Evolutionary conservation across 1,140 invertebrate genomes (phyloP).

Genomic region (Drosophila rufa): DNA sequence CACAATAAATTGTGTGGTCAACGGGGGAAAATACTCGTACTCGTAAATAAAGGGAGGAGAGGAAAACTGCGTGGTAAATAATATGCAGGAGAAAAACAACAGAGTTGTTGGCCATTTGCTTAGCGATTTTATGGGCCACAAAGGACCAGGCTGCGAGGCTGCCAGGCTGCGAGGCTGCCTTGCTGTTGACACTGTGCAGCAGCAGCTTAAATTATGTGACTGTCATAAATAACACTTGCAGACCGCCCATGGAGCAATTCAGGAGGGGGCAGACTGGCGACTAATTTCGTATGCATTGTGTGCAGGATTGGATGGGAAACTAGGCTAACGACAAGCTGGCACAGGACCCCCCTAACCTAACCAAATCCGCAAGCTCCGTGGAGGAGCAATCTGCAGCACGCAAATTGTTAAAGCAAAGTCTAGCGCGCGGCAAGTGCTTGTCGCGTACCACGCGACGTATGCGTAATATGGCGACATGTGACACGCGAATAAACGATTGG

Average conservation of each 20-base stretch:
- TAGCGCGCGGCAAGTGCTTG: constrained; percentile 31
- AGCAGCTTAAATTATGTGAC: constrained; percentile 63
- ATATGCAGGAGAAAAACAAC: constrained; percentile 20
- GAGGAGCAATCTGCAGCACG: constrained; percentile 56
- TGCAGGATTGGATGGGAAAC: constrained; percentile 40
- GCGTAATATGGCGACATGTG: constrained; percentile 49
- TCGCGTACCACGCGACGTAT: constrained; percentile 55
- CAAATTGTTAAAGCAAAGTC: constrained; percentile 55
- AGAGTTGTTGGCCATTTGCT: constrained; percentile 38
- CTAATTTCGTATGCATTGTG: constrained; percentile 66
- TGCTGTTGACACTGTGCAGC: constrained; percentile 57
- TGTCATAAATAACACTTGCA: constrained; percentile 72
- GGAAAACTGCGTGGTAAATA: constrained; percentile 20
- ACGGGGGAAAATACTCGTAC: not conserved
- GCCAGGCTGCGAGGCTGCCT: constrained; percentile 14
- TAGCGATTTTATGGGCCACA: constrained; percentile 59
- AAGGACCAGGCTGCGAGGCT: constrained; percentile 32
- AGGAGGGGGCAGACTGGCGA: constrained; percentile 37
- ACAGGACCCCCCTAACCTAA: constrained; percentile 5
- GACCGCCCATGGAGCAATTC: constrained; percentile 28
- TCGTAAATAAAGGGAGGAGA: constrained; percentile 13
- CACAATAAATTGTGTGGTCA: constrained; percentile 14
- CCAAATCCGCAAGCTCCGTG: constrained; percentile 12
- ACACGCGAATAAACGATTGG: constrained; percentile 38
- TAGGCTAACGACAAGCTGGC: constrained; percentile 61